These are phyloP conservation scores for Zapus hudsonius DNA, from an alignment of 2,113 vertebrate genomes.

Conservation along the genomic window DNA sequence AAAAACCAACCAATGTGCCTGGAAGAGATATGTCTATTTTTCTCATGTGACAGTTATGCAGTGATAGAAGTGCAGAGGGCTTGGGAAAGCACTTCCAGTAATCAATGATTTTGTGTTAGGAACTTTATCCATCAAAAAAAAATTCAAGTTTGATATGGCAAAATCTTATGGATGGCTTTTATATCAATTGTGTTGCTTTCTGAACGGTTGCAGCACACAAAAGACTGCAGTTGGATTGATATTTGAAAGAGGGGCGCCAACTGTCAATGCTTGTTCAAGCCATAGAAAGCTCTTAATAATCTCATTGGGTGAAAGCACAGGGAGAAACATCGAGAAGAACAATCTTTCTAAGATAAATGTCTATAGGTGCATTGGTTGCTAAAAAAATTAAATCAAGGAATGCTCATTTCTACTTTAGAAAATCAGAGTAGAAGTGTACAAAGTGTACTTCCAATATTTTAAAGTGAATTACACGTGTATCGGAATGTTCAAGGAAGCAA, in stretches of 20 bases:
- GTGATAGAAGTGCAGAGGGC: neutral
- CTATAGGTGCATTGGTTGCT: neutral
- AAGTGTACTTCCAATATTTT: neutral
- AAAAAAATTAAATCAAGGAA: neutral
- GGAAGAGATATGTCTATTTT: neutral
- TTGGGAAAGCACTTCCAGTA: neutral
- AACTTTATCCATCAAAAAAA: neutral
- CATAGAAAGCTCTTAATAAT: neutral
- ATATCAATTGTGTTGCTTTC: neutral
- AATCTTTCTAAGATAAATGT: neutral
- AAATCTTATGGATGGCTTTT: neutral
- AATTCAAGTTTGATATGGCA: neutral
- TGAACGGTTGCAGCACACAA: neutral
- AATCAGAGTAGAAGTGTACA: neutral
- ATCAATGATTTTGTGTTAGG: neutral
- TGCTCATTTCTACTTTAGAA: neutral
- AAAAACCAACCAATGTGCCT: neutral
- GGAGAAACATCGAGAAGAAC: neutral
- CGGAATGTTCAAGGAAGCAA: neutral
- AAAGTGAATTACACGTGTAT: neutral
- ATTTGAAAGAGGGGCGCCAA: neutral
- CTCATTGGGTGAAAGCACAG: neutral
- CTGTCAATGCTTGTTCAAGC: neutral
- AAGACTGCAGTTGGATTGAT: neutral
- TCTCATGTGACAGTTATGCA: neutral